phyloP scores from a whole-genome alignment of 92 coral and sea anemone genomes.

The Scolanthus callimorphus region DNA sequence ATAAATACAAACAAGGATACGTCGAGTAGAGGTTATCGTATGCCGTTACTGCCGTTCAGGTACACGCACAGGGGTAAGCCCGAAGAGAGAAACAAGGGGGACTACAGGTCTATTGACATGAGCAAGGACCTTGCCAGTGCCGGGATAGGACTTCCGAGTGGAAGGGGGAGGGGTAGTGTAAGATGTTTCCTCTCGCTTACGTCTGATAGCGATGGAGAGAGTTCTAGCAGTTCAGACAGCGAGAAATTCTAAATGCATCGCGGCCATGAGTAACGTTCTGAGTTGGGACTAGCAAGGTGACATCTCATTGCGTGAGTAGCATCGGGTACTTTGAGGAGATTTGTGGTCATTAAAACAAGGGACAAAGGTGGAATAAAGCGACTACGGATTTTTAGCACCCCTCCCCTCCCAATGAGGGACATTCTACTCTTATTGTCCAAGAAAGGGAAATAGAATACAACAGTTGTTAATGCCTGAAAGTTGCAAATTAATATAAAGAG shows the following conservation, averaged over 20 bases:
- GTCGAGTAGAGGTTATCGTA: conserved; percentile 18
- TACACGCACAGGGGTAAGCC: conserved; percentile 42
- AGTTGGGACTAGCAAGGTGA: too few relatives aligned
- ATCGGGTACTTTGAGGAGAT: too few relatives aligned
- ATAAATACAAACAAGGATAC: not conserved
- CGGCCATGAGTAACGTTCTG: too few relatives aligned
- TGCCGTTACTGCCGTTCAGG: conserved; percentile 61
- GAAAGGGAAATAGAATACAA: too few relatives aligned
- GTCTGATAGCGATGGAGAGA: conserved; percentile 32
- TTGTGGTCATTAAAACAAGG: too few relatives aligned
- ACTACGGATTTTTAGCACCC: too few relatives aligned
- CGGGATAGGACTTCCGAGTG: conserved; percentile 58
- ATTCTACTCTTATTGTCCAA: too few relatives aligned
- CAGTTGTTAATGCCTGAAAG: too few relatives aligned
- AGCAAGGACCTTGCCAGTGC: conserved; percentile 84
- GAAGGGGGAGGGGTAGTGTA: conserved; percentile 10
- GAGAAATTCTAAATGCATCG: not conserved
- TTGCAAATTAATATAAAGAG: too few relatives aligned
- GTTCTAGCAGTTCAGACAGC: conserved; percentile 3
- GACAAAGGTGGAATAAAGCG: too few relatives aligned
- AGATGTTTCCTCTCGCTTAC: conserved; percentile 29
- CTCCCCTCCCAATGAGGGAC: too few relatives aligned
- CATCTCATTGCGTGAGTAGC: too few relatives aligned
- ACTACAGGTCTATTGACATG: conserved; percentile 67
- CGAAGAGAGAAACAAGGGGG: conserved; percentile 14